Percentiles rank a stretch among this genome's conserved stretches.
phyloP scores from a whole-genome alignment of 2,888 invertebrate genomes.

The Galerucella nymphaeae region DNA sequence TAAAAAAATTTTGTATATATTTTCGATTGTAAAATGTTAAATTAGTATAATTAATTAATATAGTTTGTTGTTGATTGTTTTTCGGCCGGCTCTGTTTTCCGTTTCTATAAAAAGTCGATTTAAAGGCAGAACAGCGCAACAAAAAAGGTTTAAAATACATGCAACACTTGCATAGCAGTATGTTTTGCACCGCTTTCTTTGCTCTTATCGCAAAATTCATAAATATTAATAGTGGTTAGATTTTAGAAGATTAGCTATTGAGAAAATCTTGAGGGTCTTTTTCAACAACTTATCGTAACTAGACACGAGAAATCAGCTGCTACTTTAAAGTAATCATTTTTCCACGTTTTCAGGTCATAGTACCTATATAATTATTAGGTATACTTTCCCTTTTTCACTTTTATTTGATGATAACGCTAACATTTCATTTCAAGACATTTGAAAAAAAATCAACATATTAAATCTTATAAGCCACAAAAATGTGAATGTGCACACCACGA shows the following conservation, averaged over 20 bases:
- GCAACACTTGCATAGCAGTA: slow-evolving; percentile 40
- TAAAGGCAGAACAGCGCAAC: slow-evolving; percentile 21
- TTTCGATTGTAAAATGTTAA: neutral
- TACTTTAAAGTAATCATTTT: slow-evolving; percentile 2
- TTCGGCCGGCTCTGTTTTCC: slow-evolving; percentile 11
- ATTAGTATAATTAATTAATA: neutral
- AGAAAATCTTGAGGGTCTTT: slow-evolving; percentile 26
- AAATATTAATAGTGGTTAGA: slow-evolving; percentile 39
- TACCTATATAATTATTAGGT: no score
- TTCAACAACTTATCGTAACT: slow-evolving; percentile 14
- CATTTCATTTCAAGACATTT: no score
- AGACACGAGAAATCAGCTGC: slow-evolving; percentile 20
- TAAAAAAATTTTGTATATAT: no score
- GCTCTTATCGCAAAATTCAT: slow-evolving; percentile 41
- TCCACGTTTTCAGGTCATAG: neutral
- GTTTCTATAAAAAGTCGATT: slow-evolving; percentile 29
- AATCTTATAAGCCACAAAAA: no score
- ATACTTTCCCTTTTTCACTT: neutral
- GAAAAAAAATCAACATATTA: no score
- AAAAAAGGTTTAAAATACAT: slow-evolving; percentile 38
- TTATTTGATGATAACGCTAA: no score
- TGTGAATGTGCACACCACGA: no score
- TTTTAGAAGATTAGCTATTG: slow-evolving; percentile 28
- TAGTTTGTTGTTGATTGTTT: neutral
- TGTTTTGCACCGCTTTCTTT: slow-evolving; percentile 37